Evolutionary conservation across 1,140 invertebrate genomes (phyloP).

Genomic region (Ephestia elutella): DNA sequence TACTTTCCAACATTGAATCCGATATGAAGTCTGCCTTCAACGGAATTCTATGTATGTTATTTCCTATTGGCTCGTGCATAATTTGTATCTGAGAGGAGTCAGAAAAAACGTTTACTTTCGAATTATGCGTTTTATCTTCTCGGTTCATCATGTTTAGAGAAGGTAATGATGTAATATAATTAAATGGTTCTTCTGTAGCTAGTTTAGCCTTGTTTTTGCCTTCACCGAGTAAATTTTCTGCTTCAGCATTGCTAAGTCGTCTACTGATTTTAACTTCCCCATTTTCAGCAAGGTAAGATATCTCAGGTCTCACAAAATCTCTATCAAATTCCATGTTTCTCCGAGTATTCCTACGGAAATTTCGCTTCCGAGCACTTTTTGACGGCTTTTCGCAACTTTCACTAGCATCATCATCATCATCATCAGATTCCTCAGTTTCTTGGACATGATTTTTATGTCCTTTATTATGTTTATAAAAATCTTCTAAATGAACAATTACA

Average conservation of each 20-base stretch:
- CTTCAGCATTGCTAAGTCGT: conserved; percentile 38
- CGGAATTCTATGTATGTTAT: not conserved
- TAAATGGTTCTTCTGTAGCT: not conserved
- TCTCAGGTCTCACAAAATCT: conserved; percentile 38
- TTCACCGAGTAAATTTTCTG: conserved; percentile 27
- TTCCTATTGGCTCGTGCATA: not conserved
- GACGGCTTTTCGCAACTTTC: conserved; percentile 5
- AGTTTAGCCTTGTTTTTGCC: not conserved
- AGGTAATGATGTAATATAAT: not conserved
- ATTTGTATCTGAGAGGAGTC: not conserved
- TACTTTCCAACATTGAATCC: not conserved
- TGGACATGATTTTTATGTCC: not conserved
- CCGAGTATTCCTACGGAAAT: not conserved
- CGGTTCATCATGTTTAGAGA: too few species aligned
- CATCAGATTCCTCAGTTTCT: conserved; percentile 11
- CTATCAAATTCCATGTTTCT: conserved; percentile 12
- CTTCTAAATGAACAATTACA: not conserved
- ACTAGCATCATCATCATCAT: conserved; percentile 5
- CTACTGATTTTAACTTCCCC: conserved; percentile 42
- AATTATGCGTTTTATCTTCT: not conserved
- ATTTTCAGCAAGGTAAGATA: conserved; percentile 38
- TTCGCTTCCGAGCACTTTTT: not conserved
- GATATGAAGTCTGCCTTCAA: not conserved
- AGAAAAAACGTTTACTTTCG: not conserved
- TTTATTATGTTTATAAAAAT: not conserved